Evolutionary conservation across 2,797 vertebrate genomes (phyloP).

Genomic region (Rhinoraja longicauda): DNA sequence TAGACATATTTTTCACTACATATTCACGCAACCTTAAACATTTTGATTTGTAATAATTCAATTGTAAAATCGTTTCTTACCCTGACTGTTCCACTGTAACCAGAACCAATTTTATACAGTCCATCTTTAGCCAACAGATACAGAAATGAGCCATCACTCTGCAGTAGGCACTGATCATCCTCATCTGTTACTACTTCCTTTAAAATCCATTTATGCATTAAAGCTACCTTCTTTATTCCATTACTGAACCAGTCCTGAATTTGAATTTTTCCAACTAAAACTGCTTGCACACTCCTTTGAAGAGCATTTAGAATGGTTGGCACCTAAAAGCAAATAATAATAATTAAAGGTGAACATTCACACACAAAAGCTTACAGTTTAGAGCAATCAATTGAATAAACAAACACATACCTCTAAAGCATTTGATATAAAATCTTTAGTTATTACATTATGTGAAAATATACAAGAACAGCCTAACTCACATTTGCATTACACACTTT

Average conservation of each 20-base stretch:
- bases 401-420: not conserved
- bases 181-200: constrained; percentile 90
- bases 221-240: constrained; percentile 91
- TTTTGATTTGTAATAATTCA: not conserved
- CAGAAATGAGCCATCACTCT: constrained; percentile 94
- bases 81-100: constrained; percentile 97
- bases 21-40: not conserved
- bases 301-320: constrained; percentile 92
- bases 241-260: constrained; percentile 99
- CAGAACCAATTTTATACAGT: constrained; percentile 96
- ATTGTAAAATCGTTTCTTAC: constrained; percentile 48
- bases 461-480: not conserved
- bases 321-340: constrained; percentile 62
- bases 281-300: constrained; percentile 94
- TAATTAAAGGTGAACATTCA: not conserved
- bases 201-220: constrained; percentile 96
- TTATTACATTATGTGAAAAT: not conserved
- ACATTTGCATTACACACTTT: not conserved
- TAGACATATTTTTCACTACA: not conserved
- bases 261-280: constrained; percentile 95
- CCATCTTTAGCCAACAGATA: constrained; percentile 97
- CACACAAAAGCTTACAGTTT: not conserved
- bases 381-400: not conserved
- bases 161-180: constrained; percentile 89
- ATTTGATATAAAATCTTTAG: not conserved